phyloP scores from a whole-genome alignment of 2,888 invertebrate genomes.

The Dicranocentrus wangi region DNA sequence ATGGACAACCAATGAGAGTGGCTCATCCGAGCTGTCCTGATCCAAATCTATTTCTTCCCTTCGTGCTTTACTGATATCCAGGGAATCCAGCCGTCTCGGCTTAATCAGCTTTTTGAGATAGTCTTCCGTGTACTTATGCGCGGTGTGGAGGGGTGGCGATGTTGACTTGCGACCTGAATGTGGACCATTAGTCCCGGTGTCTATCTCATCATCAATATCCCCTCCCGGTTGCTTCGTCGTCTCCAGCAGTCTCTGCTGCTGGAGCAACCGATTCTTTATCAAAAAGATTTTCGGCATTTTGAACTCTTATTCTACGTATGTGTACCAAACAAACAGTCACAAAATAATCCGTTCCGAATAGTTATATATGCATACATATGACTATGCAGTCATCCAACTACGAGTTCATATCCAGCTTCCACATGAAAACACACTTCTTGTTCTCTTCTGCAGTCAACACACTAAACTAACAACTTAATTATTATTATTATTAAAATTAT shows the following conservation, averaged over 20 bases:
- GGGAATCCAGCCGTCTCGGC: constrained; percentile 61
- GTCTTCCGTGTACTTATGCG: constrained; percentile 60
- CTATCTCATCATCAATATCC: constrained; percentile 66
- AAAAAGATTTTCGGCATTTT: constrained; percentile 94
- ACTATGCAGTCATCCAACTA: too few relatives aligned
- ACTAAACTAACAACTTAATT: too few relatives aligned
- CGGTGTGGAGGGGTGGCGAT: constrained; percentile 42
- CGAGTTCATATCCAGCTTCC: too few relatives aligned
- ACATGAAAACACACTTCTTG: too few relatives aligned
- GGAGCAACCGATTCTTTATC: constrained; percentile 91
- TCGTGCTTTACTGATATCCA: constrained; percentile 61
- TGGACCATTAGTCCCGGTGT: constrained; percentile 55
- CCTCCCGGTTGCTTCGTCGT: constrained; percentile 81
- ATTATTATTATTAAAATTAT: too few relatives aligned
- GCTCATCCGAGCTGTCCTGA: constrained; percentile 74
- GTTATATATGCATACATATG: neutral
- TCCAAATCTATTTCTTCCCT: constrained; percentile 62
- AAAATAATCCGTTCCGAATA: neutral
- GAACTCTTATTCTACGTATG: constrained; percentile 21
- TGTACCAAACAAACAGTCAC: neutral
- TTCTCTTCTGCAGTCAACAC: too few relatives aligned
- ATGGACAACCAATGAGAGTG: constrained; percentile 77
- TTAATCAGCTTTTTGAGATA: constrained; percentile 61
- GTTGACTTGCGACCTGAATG: constrained; percentile 39
- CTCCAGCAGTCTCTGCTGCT: constrained; percentile 89